Evolutionary conservation across 1,140 invertebrate genomes (phyloP).

Genomic region (Eueides isabella): DNA sequence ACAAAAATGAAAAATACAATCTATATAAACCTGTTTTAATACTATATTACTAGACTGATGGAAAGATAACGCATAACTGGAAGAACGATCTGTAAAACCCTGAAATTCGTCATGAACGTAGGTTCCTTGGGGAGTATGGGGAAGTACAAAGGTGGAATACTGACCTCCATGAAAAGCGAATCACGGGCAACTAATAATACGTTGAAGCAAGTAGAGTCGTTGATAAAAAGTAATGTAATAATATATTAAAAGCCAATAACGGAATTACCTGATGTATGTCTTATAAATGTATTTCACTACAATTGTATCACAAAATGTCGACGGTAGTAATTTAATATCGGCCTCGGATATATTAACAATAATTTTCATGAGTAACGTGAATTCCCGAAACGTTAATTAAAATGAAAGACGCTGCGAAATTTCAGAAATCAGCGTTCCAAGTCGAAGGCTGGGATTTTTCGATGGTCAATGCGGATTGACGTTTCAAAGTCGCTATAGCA

Average conservation of each 20-base stretch:
- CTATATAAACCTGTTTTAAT: no score
- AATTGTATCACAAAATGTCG: conserved; percentile 26
- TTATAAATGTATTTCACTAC: conserved; percentile 28
- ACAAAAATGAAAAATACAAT: no score
- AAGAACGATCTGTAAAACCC: no score
- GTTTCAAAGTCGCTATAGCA: not conserved
- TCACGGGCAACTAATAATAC: not conserved
- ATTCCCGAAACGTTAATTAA: not conserved
- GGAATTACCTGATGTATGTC: not conserved
- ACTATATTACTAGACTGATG: no score
- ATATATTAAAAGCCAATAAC: conserved; percentile 15
- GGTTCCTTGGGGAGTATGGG: no score
- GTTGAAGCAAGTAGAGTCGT: not conserved
- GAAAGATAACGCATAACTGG: no score
- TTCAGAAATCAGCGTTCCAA: not conserved
- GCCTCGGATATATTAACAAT: conserved; percentile 4
- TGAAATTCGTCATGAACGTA: no score
- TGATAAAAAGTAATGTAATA: not conserved
- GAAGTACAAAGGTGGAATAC: no score
- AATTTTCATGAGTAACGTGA: not conserved
- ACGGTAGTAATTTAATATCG: conserved; percentile 15
- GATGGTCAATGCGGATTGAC: not conserved
- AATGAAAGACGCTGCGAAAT: not conserved
- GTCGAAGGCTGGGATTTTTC: not conserved
- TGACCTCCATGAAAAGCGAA: no score